phyloP scores from a whole-genome alignment of 2,888 invertebrate species.

The Hydropsyche betteni region DNA sequence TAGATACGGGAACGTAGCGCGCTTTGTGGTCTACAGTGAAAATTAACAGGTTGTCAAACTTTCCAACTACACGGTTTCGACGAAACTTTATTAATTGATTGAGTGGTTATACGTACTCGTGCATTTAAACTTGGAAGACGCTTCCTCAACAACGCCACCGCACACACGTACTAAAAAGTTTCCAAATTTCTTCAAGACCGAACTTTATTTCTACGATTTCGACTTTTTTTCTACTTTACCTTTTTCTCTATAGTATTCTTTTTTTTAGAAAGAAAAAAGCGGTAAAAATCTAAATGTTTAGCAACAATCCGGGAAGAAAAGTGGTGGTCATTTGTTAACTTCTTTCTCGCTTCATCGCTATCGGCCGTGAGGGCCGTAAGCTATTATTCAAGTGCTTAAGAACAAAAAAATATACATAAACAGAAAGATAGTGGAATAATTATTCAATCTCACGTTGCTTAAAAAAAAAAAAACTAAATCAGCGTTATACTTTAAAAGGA shows the following conservation, averaged over 20 bases:
- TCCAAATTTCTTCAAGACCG: neutral
- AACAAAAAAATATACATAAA: neutral
- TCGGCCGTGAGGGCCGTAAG: conserved; percentile 15
- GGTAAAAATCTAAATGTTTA: conserved; percentile 26
- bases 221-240: conserved; percentile 5
- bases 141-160: conserved; percentile 8
- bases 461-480: conserved; percentile 42
- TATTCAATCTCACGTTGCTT: conserved; percentile 50
- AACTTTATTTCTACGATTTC: conserved; percentile 4
- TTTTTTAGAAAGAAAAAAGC: neutral
- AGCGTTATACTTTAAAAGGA: conserved; percentile 46
- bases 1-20: neutral
- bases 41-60: conserved; percentile 29
- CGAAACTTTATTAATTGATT: conserved; percentile 38
- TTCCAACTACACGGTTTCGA: conserved; percentile 15
- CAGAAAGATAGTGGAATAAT: conserved; percentile 47
- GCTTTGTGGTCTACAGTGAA: conserved; percentile 13
- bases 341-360: conserved; percentile 27
- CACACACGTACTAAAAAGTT: conserved; percentile 3
- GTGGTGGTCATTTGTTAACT: conserved; percentile 16
- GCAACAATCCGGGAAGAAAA: conserved; percentile 34
- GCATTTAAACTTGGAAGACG: conserved; percentile 32
- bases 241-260: neutral
- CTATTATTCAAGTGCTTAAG: conserved; percentile 48
- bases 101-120: conserved; percentile 35